Percentiles rank a stretch among this genome's conserved stretches.
Conservation (phyloP, 2,797 vertebrate genomes). For the Pseudochromis fuscus region DNA sequence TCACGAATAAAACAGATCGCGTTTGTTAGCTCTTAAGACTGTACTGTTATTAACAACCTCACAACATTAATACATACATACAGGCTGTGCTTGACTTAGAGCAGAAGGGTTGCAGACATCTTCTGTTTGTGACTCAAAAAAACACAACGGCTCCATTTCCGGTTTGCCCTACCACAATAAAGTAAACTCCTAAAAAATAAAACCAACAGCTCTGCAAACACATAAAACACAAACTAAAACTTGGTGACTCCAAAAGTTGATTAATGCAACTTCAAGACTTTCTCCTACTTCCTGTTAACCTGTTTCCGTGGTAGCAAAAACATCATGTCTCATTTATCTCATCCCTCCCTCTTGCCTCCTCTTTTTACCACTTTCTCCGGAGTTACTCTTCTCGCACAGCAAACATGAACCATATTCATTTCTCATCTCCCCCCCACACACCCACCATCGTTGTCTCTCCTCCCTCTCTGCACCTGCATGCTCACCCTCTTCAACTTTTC, state of each 20-base stretch:
- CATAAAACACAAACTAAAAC: too few relatives aligned
- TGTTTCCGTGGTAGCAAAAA: not conserved
- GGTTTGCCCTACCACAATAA: too few relatives aligned
- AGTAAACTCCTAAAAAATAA: too few relatives aligned
- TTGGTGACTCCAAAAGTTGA: conserved; percentile 1
- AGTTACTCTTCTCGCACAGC: conserved; percentile 17
- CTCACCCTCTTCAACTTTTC: conserved; percentile 40
- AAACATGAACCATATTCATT: conserved; percentile 33
- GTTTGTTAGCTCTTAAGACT: too few relatives aligned
- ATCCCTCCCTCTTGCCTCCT: conserved; percentile 9
- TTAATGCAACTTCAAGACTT: conserved; percentile 1
- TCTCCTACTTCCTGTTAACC: not conserved
- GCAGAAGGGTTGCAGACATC: too few relatives aligned
- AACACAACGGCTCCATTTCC: too few relatives aligned
- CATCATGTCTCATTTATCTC: conserved; percentile 10
- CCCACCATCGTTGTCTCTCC: conserved; percentile 2
- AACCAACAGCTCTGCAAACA: too few relatives aligned
- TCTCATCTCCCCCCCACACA: not conserved
- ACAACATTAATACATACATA: too few relatives aligned
- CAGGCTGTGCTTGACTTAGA: too few relatives aligned
- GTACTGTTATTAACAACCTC: too few relatives aligned
- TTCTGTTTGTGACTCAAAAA: too few relatives aligned
- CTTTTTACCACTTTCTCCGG: conserved; percentile 5
- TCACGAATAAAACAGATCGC: too few relatives aligned
- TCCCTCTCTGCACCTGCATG: conserved; percentile 48